Evolutionary conservation across 2,888 invertebrate genomes (phyloP), one percentile per base, ranked within the genome.

Genomic region (Tenthredo notha): DNA sequence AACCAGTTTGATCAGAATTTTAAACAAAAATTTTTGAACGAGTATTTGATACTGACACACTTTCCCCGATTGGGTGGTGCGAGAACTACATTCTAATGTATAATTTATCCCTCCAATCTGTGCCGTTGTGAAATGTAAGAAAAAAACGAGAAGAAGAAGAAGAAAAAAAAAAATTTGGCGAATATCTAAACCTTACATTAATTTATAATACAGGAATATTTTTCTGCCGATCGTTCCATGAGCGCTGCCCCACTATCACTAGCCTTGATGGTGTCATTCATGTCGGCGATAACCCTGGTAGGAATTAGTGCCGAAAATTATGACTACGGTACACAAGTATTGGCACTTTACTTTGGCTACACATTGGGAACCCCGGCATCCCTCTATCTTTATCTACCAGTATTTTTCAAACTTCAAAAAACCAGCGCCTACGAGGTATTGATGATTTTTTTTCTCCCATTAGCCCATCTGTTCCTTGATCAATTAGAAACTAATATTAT

Each of bases 211-310:
- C 93, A 97, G 96, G 98, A 98, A 93, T 98, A 97, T 91, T 95
- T 98, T 86, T 93, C 97, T 84, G 98, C 98, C 0, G 96, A 98
- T 91, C 95, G 96, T 85, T 97, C 96, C 87, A 97, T 98, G 97
- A 95, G 96, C 7, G 95, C 97, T 88, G 92, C 94, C 9, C 98
- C 98, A 0, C 97, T 98, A 0, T 97, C 98, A 5, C 97, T 98
- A 87, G 98, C 98, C 2, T 93, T 98, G 85, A 98, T 98, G 97
- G 98, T 98, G n/a, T 98, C 98, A 65, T 98, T 98, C 92, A 97
- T 98, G 97, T 98, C 98, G 0, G 98, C 98, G 50, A 96, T 98
- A 84, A 97, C 98, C 0, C 93, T 98, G 65, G 94, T 98, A n/a
- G 98, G 98, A 21, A 97, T 98, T 2, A 97, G 98, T 50, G 96